Evolutionary conservation across 2,888 invertebrate species (phyloP).

Genomic region (Dichetophora obliterata): DNA sequence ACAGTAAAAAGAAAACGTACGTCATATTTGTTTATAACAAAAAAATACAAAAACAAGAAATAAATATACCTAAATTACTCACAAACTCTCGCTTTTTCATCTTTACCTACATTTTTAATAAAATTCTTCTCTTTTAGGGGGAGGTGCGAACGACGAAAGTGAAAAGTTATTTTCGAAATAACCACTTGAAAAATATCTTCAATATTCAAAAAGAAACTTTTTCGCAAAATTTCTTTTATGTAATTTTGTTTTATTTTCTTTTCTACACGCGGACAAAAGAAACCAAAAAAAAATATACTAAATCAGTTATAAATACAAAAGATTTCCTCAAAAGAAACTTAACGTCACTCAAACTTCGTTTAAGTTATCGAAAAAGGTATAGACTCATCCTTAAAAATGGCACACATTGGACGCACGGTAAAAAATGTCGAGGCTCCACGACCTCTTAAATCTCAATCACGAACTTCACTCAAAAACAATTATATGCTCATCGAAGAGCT

Average conservation of each 20-base stretch:
- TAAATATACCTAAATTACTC: too few relatives aligned
- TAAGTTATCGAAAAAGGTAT: conserved; percentile 24
- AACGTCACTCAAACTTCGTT: background rate
- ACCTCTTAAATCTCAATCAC: conserved; percentile 77
- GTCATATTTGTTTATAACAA: too few relatives aligned
- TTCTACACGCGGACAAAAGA: conserved; percentile 31
- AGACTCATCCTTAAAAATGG: too few relatives aligned
- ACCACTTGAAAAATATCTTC: conserved; percentile 57
- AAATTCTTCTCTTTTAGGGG: conserved; percentile 61
- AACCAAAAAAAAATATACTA: conserved; percentile 28
- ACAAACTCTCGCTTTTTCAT: too few relatives aligned
- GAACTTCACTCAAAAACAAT: conserved; percentile 67
- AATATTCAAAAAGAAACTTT: conserved; percentile 46
- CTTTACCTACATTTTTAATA: background rate
- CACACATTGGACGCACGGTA: conserved; percentile 77
- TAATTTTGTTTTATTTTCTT: conserved; percentile 6
- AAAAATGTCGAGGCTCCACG: conserved; percentile 83
- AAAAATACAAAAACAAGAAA: too few relatives aligned
- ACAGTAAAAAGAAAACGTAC: too few relatives aligned
- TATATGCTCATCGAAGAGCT: conserved; percentile 80
- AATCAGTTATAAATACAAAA: conserved; percentile 26
- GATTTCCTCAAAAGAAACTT: conserved; percentile 24
- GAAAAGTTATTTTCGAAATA: conserved; percentile 59
- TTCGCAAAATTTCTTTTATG: background rate
- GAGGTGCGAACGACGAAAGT: conserved; percentile 66